Percentiles rank a stretch among this genome's conserved stretches.
phyloP scores from a whole-genome alignment of 2,113 vertebrate species.

The Serilophus lunatus region DNA sequence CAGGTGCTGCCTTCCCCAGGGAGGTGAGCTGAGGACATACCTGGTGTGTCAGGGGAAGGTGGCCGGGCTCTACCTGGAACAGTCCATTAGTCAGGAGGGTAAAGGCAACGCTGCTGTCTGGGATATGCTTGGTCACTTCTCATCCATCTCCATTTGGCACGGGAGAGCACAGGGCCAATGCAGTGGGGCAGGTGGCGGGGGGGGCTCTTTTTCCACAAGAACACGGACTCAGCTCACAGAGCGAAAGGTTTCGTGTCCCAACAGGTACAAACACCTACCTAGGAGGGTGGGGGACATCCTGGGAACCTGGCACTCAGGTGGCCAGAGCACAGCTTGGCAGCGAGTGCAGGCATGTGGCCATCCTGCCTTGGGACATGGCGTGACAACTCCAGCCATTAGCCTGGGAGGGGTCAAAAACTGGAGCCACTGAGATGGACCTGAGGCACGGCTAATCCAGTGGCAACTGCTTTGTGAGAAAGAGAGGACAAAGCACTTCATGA shows the following conservation, averaged over 20 bases:
- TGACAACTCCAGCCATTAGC: neutral
- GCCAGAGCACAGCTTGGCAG: neutral
- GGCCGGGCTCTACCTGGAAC: slow-evolving; percentile 20
- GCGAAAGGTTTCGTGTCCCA: slow-evolving; percentile 25
- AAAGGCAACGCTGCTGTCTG: neutral
- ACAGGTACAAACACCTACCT: neutral
- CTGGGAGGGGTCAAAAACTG: neutral
- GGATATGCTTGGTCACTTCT: neutral
- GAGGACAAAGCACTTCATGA: fast-evolving
- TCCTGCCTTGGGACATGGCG: neutral
- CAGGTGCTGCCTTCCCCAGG: slow-evolving; percentile 12
- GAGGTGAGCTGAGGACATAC: slow-evolving; percentile 5
- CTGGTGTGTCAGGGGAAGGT: neutral
- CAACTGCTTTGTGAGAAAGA: neutral
- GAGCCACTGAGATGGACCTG: neutral
- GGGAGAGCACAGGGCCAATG: neutral
- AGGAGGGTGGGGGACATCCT: neutral
- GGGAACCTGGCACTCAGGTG: neutral
- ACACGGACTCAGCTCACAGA: slow-evolving; percentile 25
- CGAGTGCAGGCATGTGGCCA: fast-evolving
- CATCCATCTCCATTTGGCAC: slow-evolving; percentile 54
- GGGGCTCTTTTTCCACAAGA: neutral
- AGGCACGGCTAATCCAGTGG: neutral
- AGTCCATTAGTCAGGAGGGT: neutral
- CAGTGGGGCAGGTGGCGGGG: neutral